A percentile compares a stretch with the other conserved stretches of the same genome.
These are phyloP conservation scores for Actias luna DNA, from an alignment of 2,888 invertebrate genomes.

Conservation along the genomic window DNA sequence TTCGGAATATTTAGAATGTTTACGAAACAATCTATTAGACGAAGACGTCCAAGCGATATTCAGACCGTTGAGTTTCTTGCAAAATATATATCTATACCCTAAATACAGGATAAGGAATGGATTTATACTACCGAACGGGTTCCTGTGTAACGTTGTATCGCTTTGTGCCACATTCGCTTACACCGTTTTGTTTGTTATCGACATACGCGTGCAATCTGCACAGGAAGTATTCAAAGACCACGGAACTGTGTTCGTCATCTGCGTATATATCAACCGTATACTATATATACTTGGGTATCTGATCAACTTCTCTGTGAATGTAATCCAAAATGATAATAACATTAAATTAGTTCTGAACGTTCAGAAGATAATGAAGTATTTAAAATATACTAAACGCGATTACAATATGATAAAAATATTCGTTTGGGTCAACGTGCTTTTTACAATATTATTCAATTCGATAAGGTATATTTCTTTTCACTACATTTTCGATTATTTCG, in stretches of 20 bases:
- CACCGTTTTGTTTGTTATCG: neutral
- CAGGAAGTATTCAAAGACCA: neutral
- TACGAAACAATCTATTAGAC: neutral
- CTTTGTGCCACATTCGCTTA: neutral
- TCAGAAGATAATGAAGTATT: constrained; percentile 18
- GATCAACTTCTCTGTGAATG: constrained; percentile 3
- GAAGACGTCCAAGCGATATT: neutral
- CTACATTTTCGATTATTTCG: neutral
- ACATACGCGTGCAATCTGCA: neutral
- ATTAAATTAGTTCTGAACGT: constrained; percentile 19
- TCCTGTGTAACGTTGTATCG: neutral
- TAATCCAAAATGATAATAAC: constrained; percentile 11
- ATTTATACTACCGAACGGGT: neutral
- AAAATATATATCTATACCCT: neutral
- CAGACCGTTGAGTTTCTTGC: neutral
- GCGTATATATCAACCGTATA: neutral
- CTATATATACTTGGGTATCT: neutral
- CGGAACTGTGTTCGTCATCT: neutral
- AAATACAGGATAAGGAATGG: neutral
- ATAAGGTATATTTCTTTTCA: neutral
- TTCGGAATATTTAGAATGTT: neutral
- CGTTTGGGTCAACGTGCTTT: neutral
- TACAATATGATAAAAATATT: neutral
- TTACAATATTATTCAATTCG: neutral
- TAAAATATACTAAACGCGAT: constrained; percentile 13